Evolutionary conservation across 2,888 invertebrate species (phyloP), one percentile per base, ranked within the genome.

Genomic region (Lissocephala sabroskyi): DNA sequence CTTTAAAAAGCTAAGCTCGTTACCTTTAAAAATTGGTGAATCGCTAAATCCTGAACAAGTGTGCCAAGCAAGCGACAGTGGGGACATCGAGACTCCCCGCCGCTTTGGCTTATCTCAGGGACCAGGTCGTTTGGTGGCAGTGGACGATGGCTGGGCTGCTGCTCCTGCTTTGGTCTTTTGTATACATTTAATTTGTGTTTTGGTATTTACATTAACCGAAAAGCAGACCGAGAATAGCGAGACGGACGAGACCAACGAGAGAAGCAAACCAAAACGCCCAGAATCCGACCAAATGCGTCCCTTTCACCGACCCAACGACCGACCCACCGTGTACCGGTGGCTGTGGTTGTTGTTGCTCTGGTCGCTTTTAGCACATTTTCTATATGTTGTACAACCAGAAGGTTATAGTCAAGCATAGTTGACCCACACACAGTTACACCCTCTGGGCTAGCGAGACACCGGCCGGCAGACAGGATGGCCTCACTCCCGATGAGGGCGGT

Each of bases 121-220:
- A 52, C 49, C 41, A 13, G 23, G 29, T n/a, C n/a, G n/a, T n/a
- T n/a, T n/a, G 30, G 10, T 62, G 50, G 41, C 51, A 41, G 26
- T 41, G n/a, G n/a, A n/a, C n/a, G 45, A 40, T 44, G 35, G 18
- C 49, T 53, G 66, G 59, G 56, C 37, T 36, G 32, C 10, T 54
- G 49, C 13, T 37, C 17, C 39, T 47, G 36, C n/a, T n/a, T n/a
- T n/a, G n/a, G 55, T 54, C 70, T 74, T 77, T 66, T 77, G 77
- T 77, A 66, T 65, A 75, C 65, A 79, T 82, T 82, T 81, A 81
- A 81, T 81, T 81, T 82, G 79, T 81, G 70, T 75, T 65, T 79
- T 76, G 79, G 77, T 81, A 78, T 82, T 81, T 80, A 79, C 79
- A 80, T 80, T 81, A 79, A 79, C 78, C 80, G 59, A 70, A 54